Conservation (phyloP, 2,888 invertebrate species). For the Stomorhina lunata region DNA sequence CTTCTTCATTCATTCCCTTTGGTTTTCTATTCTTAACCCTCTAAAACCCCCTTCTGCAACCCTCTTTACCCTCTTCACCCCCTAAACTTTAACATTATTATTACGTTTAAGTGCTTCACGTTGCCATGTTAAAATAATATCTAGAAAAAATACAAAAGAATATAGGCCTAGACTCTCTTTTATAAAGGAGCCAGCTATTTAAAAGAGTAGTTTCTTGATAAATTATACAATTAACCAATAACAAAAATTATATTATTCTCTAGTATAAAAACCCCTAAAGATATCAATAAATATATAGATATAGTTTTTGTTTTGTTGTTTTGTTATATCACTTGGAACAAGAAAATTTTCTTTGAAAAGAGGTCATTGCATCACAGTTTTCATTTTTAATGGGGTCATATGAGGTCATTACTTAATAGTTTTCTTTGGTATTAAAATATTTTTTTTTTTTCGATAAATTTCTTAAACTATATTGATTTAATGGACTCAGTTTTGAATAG, state of each 20-base stretch:
- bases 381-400: conserved; percentile 31
- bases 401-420: conserved; percentile 28
- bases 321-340: background rate
- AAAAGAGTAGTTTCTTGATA: conserved; percentile 40
- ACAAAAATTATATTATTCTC: no score
- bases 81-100: background rate
- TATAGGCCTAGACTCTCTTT: background rate
- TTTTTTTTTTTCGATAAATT: background rate
- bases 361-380: conserved; percentile 51
- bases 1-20: conserved; percentile 14
- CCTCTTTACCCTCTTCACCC: background rate
- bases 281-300: background rate
- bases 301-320: background rate
- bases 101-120: conserved; percentile 25
- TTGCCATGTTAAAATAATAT: conserved; percentile 51
- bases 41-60: background rate
- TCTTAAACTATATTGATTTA: background rate
- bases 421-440: background rate
- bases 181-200: conserved; percentile 8
- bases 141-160: background rate
- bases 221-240: no score
- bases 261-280: background rate
- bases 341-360: conserved; percentile 1
- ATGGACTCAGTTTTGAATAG: no score
- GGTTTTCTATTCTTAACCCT: background rate